Evolutionary conservation across 2,113 vertebrate genomes (phyloP).

Genomic region (Clarias gariepinus): DNA sequence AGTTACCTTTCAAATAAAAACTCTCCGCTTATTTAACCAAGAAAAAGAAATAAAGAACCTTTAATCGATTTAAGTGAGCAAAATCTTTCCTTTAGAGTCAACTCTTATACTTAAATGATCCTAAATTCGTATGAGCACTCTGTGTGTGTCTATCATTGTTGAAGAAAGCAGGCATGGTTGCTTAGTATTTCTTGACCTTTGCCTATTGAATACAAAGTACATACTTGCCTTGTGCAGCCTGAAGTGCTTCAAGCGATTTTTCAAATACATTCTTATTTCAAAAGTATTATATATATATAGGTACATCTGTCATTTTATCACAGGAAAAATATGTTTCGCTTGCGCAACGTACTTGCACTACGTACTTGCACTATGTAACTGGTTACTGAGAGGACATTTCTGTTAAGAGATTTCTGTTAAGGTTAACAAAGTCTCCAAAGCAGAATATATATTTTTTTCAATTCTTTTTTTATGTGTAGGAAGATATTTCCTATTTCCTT

Average conservation of each 20-base stretch:
- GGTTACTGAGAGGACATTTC: not conserved
- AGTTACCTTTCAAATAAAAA: slow-evolving; percentile 42
- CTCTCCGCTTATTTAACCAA: slow-evolving; percentile 43
- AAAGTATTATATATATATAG: not conserved
- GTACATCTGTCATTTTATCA: not conserved
- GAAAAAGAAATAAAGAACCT: slow-evolving; percentile 47
- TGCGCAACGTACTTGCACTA: not conserved
- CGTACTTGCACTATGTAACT: not conserved
- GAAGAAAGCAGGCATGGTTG: slow-evolving; percentile 13
- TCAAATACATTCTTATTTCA: not conserved
- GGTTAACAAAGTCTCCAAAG: not conserved
- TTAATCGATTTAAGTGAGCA: slow-evolving; percentile 40
- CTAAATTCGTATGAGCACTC: not conserved
- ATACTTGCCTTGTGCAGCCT: not conserved
- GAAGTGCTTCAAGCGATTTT: not conserved
- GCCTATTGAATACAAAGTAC: not conserved
- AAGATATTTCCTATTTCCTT: not conserved
- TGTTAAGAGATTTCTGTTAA: not conserved
- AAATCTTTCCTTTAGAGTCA: not conserved
- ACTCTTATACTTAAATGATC: not conserved
- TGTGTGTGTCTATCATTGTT: slow-evolving; percentile 29
- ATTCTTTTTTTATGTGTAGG: not conserved
- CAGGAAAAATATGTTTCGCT: not conserved
- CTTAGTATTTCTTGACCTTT: slow-evolving; percentile 12
- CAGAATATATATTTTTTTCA: not conserved